Base-by-base conservation (phyloP, 2,888 invertebrate genomes). In the Drosophila nr. medialis region DNA sequence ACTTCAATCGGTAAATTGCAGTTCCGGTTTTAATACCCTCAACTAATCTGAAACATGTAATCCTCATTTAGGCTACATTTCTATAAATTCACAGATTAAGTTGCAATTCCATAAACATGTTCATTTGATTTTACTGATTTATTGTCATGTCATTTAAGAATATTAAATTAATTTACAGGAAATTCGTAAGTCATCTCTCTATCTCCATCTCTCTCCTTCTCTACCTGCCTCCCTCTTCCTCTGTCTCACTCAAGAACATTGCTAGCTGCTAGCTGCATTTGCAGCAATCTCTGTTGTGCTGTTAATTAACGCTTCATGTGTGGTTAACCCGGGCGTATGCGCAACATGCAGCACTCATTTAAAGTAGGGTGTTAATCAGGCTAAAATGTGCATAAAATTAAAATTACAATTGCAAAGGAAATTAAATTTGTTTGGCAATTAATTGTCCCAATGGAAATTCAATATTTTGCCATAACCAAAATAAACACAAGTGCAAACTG, bases 301-400 rank as follows among this genome's bases (percentile, higher is more conserved):
- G 69, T 72, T 79, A 76, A 78, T 78, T 78, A 80, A 68, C 59
- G 72, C 60, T 62, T 53, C 55, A 53, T 72, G 30, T 67, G 80
- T 38, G 80, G 77, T 76, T 64, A 67, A 64, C 67, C 72, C n/a
- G 55, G 51, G 55, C 77, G 77, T 77, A 77, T 77, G 42, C 77
- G 64, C 24, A 45, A 76, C 66, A n/a, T 60, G 34, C 18, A n/a
- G 24, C 4, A 40, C 50, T 45, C 69, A 55, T 61, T 65, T 59
- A 42, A 32, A 48, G 54, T n/a, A 42, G 61, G 34, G 34, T 50
- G 50, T 50, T 50, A 30, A 30, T n/a, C 49, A 55, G 32, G 2
- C 10, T 1, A 15, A 21, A 53, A 24, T 54, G 7, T 2, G 21
- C n/a, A 29, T n/a, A 15, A 36, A 40, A 76, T 71, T 61, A 38